These are phyloP conservation scores for Aphaenogaster rudis DNA, from an alignment of 1,140 invertebrate species.

Conservation along the genomic window DNA sequence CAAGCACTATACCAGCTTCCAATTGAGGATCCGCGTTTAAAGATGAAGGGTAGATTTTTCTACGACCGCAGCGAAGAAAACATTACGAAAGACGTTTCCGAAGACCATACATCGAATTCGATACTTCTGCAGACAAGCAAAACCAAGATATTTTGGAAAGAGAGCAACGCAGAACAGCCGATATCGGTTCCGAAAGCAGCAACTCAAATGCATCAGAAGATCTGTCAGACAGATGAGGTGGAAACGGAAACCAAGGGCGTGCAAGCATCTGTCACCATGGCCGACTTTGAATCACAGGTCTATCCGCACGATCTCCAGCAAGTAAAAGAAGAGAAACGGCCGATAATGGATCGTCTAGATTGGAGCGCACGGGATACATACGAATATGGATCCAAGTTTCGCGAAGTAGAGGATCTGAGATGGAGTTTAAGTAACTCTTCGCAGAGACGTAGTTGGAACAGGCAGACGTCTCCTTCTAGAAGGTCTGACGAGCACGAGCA, in stretches of 20 bases:
- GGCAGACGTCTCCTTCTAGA: slow-evolving; percentile 62
- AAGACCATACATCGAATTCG: slow-evolving; percentile 79
- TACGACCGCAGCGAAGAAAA: slow-evolving; percentile 81
- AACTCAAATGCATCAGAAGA: slow-evolving; percentile 83
- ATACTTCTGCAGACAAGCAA: slow-evolving; percentile 81
- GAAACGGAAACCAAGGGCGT: slow-evolving; percentile 69
- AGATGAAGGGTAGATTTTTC: slow-evolving; percentile 85
- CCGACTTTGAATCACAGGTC: slow-evolving; percentile 79
- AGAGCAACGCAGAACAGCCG: slow-evolving; percentile 70
- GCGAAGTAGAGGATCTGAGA: slow-evolving; percentile 81
- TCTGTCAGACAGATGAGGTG: slow-evolving; percentile 83
- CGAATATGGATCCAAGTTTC: slow-evolving; percentile 76
- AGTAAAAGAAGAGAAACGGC: slow-evolving; percentile 79
- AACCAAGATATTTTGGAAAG: slow-evolving; percentile 82
- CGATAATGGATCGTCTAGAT: slow-evolving; percentile 83
- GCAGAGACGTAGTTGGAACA: slow-evolving; percentile 76
- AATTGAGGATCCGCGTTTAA: slow-evolving; percentile 84
- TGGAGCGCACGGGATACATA: slow-evolving; percentile 81
- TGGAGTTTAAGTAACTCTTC: slow-evolving; percentile 81
- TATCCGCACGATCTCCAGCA: slow-evolving; percentile 75
- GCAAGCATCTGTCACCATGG: slow-evolving; percentile 73
- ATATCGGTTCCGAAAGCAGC: slow-evolving; percentile 40
- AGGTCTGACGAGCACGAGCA: slow-evolving; percentile 69
- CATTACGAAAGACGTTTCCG: slow-evolving; percentile 47
- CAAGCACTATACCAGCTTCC: slow-evolving; percentile 83